Evolutionary conservation across 2,113 vertebrate genomes (phyloP), one percentile per base, ranked within the genome.

Genomic region (Colistium nudipinnis): DNA sequence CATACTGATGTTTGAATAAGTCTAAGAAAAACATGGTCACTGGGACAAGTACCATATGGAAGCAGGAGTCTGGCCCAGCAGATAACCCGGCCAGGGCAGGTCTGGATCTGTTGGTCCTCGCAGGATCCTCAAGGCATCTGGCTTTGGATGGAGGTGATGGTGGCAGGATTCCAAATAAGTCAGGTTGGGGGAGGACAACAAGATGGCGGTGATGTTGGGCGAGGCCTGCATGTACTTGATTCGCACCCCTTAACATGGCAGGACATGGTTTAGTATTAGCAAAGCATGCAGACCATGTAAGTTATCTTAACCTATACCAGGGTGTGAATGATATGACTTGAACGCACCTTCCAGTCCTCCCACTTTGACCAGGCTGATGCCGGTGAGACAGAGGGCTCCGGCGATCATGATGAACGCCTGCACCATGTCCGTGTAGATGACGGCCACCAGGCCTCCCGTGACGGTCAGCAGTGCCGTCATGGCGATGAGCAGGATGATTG

Each of bases 341-440:
- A 45, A 33, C 13, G 25, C 6, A 36, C 97, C 96, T 89, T 97
- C 94, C 38, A 99, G 91, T 31, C 96, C 97, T 5, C 97, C 97
- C 20, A 97, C 93, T 88, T 96, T 90, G 31, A 47, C 73, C 71
- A 98, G 90, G 87, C 97, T 95, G 80, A 99, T 94, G 70, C 95
- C 79, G 67, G 94, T 96, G 17, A 99, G 95, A 9, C 93, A 96
- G 62, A 99, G 92, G 0, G 97, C 97, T 62, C 97, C 97, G 2
- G 90, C 52, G 39, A 99, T 95, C 97, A 99, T 99, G 47, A 98
- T 94, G 71, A 97, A 78, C 3, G 97, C 96, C 82, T 99, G 97
- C 0, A 98, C 84, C 0, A 94, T 95, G 70, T 99, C 97, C 0
- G 97, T 99, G 92, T 99, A 99, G 86, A 99, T 99, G 54, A 99